A percentile compares a stretch with the other conserved stretches of the same genome.
phyloP scores from a whole-genome alignment of 2,888 invertebrate genomes.

The Synanthedon tipuliformis region DNA sequence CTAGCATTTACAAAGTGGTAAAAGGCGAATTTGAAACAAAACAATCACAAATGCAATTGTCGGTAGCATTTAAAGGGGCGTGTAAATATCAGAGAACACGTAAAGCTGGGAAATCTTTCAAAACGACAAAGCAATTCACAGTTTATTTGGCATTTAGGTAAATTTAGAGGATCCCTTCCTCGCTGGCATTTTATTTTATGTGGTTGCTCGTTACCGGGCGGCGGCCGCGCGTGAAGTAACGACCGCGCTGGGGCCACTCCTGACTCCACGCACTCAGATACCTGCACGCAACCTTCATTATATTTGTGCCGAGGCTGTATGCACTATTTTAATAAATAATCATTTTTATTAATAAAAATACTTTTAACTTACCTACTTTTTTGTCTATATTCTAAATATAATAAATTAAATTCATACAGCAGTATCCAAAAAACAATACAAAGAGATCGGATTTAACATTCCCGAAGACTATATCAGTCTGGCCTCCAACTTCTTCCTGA shows the following conservation, averaged over 20 bases:
- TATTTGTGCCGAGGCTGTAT: conserved; percentile 1
- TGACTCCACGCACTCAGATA: conserved; percentile 10
- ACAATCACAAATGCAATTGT: neutral
- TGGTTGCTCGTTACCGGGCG: conserved; percentile 62
- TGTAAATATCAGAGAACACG: neutral
- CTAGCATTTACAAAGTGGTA: no score
- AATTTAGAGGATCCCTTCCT: conserved; percentile 61
- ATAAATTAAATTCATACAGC: no score
- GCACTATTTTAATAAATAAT: neutral
- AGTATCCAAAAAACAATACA: no score
- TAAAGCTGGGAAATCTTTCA: conserved; percentile 24
- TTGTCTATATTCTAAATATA: no score
- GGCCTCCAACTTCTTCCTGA: no score
- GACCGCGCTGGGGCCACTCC: conserved; percentile 44
- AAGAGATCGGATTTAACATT: no score
- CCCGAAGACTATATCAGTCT: no score
- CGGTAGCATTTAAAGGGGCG: neutral
- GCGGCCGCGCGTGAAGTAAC: conserved; percentile 68
- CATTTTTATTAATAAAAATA: no score
- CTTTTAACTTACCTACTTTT: no score
- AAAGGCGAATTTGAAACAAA: neutral
- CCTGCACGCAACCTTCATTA: conserved; percentile 7
- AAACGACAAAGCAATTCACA: conserved; percentile 64
- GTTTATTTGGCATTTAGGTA: conserved; percentile 68
- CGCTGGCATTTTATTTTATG: conserved; percentile 69